These are phyloP conservation scores for crab-eating macaque (Macaca fascicularis) DNA, from an alignment of 2,113 vertebrate genomes.

Conservation along the genomic window DNA sequence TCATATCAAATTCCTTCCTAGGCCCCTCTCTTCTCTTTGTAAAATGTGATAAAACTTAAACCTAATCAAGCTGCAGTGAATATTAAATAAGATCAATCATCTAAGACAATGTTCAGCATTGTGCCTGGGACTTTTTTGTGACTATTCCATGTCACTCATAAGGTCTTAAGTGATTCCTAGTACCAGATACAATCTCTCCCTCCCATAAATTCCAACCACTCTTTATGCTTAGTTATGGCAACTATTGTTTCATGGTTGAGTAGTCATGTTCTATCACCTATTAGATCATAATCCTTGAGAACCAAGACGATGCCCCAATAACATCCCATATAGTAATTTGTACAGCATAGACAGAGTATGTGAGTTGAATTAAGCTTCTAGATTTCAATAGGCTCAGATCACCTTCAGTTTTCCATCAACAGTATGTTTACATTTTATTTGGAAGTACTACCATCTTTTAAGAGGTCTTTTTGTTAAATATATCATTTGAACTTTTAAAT, in stretches of 20 bases:
- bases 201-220: not conserved
- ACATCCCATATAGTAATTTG: not conserved
- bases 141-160: not conserved
- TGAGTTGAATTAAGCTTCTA: not conserved
- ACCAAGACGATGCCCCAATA: not conserved
- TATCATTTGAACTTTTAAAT: slow-evolving; percentile 27
- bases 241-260: not conserved
- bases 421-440: not conserved
- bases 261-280: not conserved
- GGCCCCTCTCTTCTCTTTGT: not conserved
- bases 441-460: not conserved
- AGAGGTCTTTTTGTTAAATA: not conserved
- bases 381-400: not conserved
- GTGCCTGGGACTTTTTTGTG: not conserved
- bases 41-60: not conserved
- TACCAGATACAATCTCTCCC: not conserved
- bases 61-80: not conserved
- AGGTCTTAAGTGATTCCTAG: not conserved
- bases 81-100: not conserved
- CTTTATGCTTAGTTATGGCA: not conserved
- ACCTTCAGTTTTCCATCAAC: not conserved
- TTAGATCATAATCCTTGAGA: not conserved
- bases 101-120: not conserved
- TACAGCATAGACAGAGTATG: not conserved
- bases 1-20: not conserved